phyloP scores from a whole-genome alignment of 2,888 invertebrate genomes.

The Willowsia nigromaculata region DNA sequence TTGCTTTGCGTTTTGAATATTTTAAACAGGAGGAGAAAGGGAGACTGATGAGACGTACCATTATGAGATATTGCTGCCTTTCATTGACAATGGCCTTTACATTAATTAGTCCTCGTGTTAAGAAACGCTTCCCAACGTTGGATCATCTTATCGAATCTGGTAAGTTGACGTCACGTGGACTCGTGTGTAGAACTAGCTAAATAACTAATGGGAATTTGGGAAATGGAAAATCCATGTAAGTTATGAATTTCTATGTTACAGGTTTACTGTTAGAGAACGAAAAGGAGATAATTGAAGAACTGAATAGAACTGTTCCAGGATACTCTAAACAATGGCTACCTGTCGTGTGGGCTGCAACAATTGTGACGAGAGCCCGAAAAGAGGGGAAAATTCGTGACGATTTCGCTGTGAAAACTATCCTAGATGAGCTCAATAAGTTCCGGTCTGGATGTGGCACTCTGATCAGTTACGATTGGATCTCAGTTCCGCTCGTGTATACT shows the following conservation, averaged over 20 bases:
- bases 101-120: conserved; percentile 92
- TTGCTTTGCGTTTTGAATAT: conserved; percentile 20
- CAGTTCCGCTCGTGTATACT: conserved; percentile 89
- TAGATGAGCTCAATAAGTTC: conserved; percentile 92
- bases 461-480: conserved; percentile 81
- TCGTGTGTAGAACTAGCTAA: too few species aligned
- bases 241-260: conserved; percentile 62
- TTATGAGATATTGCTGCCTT: conserved; percentile 90
- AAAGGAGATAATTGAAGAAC: conserved; percentile 84
- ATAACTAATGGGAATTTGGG: too few species aligned
- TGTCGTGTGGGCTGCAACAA: conserved; percentile 94
- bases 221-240: too few species aligned
- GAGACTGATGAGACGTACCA: conserved; percentile 89
- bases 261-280: conserved; percentile 91
- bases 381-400: conserved; percentile 94
- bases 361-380: conserved; percentile 92
- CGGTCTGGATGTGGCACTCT: conserved; percentile 87
- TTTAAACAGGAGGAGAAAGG: conserved; percentile 86
- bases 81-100: conserved; percentile 93
- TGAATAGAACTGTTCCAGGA: conserved; percentile 86
- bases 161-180: conserved; percentile 70
- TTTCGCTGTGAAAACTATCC: conserved; percentile 94
- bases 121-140: conserved; percentile 92
- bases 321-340: conserved; percentile 95
- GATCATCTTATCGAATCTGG: conserved; percentile 90